Base-by-base conservation (phyloP, 2,888 invertebrate species). In the Brenthis ino region DNA sequence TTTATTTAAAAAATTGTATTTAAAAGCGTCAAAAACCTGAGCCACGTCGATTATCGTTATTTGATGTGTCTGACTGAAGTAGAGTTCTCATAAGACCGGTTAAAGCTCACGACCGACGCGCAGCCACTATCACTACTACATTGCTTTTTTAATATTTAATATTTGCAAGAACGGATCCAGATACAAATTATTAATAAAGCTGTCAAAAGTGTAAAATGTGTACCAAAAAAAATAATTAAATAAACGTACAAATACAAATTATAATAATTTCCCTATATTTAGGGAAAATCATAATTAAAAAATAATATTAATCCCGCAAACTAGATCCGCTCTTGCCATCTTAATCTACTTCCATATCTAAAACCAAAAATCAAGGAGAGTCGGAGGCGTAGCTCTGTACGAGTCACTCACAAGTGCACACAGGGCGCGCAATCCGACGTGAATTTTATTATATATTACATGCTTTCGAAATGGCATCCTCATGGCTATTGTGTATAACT, bases 11-110 rank as follows among this genome's bases (percentile, higher is more conserved):
- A 72, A 65, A 61, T 20, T 47, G 55, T 60, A 48, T 71, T 76
- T 73, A 77, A 77, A 80, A 75, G 73, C 75, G 73, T 80, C 77
- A 71, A 80, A 80, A 75, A 79, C 54, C 63, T 63, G 69, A 75
- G 70, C 64, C 69, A 70, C 75, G 72, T 72, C 75, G 77, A 75
- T 76, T 74, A n/a, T n/a, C n/a, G 75, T 1, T 11, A 43, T 43
- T 43, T 43, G 11, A 43, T 43, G 11, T 8, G 37, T 43, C 37
- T 43, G 37, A 43, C 37, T 43, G 37, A 43, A 43, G 8, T 58
- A 68, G 64, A 47, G 48, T 28, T 8, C 24, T 79, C 78, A 77
- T 78, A 78, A 78, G 77, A 76, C 73, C 65, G 66, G 67, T 74
- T 75, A 75, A 76, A 77, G 77, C 78, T 77, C 72, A 75, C 75